Evolutionary conservation across 2,888 invertebrate species (phyloP).

Genomic region (Panzeria rudis): DNA sequence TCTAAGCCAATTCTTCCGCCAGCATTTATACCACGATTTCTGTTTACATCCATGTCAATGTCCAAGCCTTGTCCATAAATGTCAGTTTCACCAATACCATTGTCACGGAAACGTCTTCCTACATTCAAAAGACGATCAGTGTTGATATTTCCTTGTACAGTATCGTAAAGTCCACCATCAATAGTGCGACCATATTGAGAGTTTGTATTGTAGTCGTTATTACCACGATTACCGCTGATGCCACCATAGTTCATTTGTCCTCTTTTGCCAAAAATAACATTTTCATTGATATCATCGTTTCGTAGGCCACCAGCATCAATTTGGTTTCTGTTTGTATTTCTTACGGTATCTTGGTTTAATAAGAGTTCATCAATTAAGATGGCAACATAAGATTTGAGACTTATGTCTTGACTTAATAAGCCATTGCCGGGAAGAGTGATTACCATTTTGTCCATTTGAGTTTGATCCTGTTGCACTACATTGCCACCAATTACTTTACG

Average conservation of each 20-base stretch:
- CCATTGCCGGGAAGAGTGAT: conserved; percentile 30
- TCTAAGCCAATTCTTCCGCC: neutral
- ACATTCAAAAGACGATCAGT: too few species aligned
- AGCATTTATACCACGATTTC: neutral
- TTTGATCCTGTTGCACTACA: conserved; percentile 29
- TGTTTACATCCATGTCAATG: neutral
- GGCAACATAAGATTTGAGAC: conserved; percentile 76
- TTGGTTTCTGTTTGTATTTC: neutral
- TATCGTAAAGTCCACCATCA: neutral
- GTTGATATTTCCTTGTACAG: neutral
- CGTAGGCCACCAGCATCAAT: neutral
- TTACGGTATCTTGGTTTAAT: conserved; percentile 37
- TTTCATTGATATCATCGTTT: neutral
- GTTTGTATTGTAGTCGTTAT: neutral
- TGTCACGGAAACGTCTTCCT: neutral
- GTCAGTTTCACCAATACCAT: neutral
- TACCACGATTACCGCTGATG: neutral
- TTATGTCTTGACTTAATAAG: conserved; percentile 77
- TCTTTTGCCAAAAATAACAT: neutral
- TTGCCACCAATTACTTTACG: conserved; percentile 65
- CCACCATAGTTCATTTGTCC: neutral
- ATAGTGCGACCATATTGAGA: neutral
- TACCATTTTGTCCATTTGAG: conserved; percentile 70
- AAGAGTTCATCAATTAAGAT: conserved; percentile 73
- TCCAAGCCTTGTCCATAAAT: neutral